A percentile compares a stretch with the other conserved stretches of the same genome.
Conservation (phyloP, 2,113 vertebrate genomes). For the Otis tarda region DNA sequence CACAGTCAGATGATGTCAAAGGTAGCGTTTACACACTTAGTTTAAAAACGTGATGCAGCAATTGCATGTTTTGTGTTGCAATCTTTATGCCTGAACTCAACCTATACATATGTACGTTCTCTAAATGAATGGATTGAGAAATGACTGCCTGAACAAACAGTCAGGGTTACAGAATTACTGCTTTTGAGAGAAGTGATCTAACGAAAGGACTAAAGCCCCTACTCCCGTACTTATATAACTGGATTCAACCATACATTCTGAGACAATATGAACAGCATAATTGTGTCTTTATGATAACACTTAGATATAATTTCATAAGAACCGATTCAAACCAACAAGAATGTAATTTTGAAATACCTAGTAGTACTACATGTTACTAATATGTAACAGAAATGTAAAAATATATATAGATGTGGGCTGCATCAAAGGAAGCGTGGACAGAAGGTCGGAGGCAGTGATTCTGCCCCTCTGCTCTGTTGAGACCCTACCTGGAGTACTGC, state of each 20-base stretch:
- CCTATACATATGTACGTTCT: background rate
- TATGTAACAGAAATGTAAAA: background rate
- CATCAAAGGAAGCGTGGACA: accelerated
- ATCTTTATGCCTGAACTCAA: background rate
- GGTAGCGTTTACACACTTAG: background rate
- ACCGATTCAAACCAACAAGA: background rate
- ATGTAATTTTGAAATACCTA: background rate
- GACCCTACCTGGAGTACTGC: background rate
- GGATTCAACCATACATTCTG: background rate
- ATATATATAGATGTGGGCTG: background rate
- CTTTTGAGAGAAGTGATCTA: background rate
- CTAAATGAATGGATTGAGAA: background rate
- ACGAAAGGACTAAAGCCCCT: background rate
- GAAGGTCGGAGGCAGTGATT: accelerated
- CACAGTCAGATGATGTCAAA: background rate
- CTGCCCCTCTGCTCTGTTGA: background rate
- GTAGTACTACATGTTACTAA: background rate
- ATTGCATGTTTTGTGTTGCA: background rate
- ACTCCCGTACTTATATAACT: background rate
- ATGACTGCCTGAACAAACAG: background rate
- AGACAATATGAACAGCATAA: background rate
- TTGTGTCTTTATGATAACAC: background rate
- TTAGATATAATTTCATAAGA: background rate
- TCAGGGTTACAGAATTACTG: background rate
- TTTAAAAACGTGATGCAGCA: background rate